Percentiles rank a stretch among this genome's conserved stretches.
Conservation (phyloP, 2,888 invertebrate species). For the Eremobia ochroleuca region DNA sequence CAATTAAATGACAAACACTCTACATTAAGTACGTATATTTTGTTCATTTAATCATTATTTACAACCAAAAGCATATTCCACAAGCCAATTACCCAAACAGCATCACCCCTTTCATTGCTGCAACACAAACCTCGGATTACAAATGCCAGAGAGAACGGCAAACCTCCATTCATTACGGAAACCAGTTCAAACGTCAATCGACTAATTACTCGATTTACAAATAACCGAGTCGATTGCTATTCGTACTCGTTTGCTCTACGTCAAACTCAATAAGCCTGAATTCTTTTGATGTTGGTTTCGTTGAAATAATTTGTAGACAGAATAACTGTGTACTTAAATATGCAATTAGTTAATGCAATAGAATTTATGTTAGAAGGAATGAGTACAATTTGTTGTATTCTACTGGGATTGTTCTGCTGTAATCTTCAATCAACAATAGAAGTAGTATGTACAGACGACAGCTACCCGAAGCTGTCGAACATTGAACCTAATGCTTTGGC, state of each 20-base stretch:
- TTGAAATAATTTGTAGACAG: not conserved
- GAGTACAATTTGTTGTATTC: not conserved
- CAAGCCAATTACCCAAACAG: constrained; percentile 15
- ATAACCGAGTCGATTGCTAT: constrained; percentile 39
- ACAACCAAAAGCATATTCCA: not conserved
- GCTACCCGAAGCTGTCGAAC: too few relatives aligned
- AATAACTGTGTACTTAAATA: not conserved
- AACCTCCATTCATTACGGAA: constrained; percentile 26
- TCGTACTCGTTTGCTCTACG: constrained; percentile 26
- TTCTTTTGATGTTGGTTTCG: constrained; percentile 35
- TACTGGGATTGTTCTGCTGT: not conserved
- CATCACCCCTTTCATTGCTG: constrained; percentile 4
- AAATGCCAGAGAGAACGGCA: constrained; percentile 24
- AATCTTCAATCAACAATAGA: not conserved
- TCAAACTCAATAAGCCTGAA: constrained; percentile 17
- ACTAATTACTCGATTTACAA: constrained; percentile 56
- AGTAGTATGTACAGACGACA: too few relatives aligned
- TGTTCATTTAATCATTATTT: not conserved
- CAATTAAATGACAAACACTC: not conserved
- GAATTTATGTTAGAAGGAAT: not conserved
- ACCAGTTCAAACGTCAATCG: constrained; percentile 24
- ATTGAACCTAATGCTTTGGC: too few relatives aligned
- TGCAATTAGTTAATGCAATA: not conserved
- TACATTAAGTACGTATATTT: too few relatives aligned
- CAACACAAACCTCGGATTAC: constrained; percentile 23